Conservation (phyloP, 2,113 vertebrate genomes). For the Mesocricetus auratus region DNA sequence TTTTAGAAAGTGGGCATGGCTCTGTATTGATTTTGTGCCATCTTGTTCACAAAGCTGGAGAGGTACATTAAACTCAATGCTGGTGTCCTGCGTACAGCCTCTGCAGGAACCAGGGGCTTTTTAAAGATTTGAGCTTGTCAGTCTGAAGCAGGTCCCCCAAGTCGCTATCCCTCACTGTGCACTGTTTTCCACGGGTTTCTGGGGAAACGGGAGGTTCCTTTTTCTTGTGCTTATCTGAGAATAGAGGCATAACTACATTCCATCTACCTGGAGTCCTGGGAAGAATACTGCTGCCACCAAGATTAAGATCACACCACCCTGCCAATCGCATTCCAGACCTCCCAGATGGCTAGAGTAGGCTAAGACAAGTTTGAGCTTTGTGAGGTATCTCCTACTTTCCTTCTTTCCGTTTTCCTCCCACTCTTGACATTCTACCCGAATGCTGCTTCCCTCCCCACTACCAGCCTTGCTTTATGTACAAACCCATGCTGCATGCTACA, state of each 20-base stretch:
- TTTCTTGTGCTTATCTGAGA: slow-evolving; percentile 6
- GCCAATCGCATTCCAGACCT: not conserved
- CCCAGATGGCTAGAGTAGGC: not conserved
- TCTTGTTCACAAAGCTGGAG: slow-evolving; percentile 32
- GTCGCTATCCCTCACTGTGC: not conserved
- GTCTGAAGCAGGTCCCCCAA: slow-evolving; percentile 49
- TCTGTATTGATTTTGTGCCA: slow-evolving; percentile 49
- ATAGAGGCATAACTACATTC: not conserved
- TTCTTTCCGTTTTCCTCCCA: not conserved
- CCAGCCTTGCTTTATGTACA: not conserved
- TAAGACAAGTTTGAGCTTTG: not conserved
- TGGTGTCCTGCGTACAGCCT: slow-evolving; percentile 1
- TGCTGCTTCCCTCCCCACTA: not conserved
- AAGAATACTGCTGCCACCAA: not conserved
- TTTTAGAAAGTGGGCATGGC: slow-evolving; percentile 59
- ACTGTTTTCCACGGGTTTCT: slow-evolving; percentile 6
- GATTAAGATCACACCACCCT: not conserved
- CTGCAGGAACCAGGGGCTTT: slow-evolving; percentile 48
- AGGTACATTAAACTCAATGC: slow-evolving; percentile 58
- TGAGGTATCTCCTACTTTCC: not conserved
- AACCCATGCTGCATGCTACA: not conserved
- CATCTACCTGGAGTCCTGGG: not conserved
- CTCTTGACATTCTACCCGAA: not conserved
- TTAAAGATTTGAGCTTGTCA: slow-evolving; percentile 65
- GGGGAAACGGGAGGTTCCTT: not conserved